Evolutionary conservation across 2,888 invertebrate genomes (phyloP).

Genomic region (Philaethria dido): DNA sequence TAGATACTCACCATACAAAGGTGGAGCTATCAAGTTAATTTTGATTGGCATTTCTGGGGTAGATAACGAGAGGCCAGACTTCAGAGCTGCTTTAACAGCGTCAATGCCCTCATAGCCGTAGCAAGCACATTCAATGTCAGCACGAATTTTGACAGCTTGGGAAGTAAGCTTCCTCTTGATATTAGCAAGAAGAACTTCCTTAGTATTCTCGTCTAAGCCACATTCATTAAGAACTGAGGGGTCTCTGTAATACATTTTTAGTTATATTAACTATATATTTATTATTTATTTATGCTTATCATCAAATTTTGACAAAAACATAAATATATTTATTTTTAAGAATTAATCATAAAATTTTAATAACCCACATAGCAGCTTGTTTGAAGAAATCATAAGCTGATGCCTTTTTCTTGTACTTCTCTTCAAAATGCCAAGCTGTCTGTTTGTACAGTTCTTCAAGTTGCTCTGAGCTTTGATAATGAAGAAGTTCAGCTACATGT

Average conservation of each 20-base stretch:
- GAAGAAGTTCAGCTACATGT: slow-evolving; percentile 97
- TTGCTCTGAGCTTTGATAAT: slow-evolving; percentile 95
- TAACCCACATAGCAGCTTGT: slow-evolving; percentile 95
- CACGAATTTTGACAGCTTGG: slow-evolving; percentile 85
- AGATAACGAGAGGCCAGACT: slow-evolving; percentile 94
- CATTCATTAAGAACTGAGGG: slow-evolving; percentile 98
- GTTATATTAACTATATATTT: too few species aligned
- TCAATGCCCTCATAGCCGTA: slow-evolving; percentile 98
- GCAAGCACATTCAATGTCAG: slow-evolving; percentile 76
- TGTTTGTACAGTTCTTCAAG: slow-evolving; percentile 97
- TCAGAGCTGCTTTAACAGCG: slow-evolving; percentile 97
- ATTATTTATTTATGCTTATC: too few species aligned
- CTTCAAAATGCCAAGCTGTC: slow-evolving; percentile 99
- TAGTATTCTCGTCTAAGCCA: slow-evolving; percentile 95
- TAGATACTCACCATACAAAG: slow-evolving; percentile 90
- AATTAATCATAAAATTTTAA: neutral
- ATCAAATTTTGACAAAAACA: too few species aligned
- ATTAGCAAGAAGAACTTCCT: slow-evolving; percentile 95
- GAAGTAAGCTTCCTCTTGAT: slow-evolving; percentile 98
- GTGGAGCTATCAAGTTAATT: slow-evolving; percentile 99
- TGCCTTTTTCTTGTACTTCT: slow-evolving; percentile 97
- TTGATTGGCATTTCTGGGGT: slow-evolving; percentile 97
- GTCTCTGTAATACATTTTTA: slow-evolving; percentile 85
- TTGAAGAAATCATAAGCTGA: slow-evolving; percentile 99
- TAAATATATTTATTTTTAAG: too few species aligned